A percentile compares a stretch with the other conserved stretches of the same genome.
Conservation (phyloP, 2,797 vertebrate species). For the Picus viridis region DNA sequence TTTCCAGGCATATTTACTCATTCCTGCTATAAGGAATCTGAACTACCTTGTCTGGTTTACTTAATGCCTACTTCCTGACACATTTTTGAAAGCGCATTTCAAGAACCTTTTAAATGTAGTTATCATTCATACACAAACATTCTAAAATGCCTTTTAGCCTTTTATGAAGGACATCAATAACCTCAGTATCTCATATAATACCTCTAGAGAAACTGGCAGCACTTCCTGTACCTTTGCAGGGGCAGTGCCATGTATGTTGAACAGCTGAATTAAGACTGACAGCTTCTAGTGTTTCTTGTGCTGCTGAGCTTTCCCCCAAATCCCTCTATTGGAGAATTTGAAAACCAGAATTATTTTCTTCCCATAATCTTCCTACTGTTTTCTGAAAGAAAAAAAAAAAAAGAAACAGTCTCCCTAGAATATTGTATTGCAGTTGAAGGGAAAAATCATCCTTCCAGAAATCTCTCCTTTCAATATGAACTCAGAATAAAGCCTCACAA, state of each 20-base stretch:
- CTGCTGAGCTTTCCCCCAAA: not conserved
- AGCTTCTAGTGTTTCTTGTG: not conserved
- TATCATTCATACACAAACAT: not conserved
- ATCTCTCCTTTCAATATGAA: not conserved
- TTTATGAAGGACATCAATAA: not conserved
- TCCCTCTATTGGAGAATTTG: not conserved
- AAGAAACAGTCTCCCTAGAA: not conserved
- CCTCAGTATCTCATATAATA: not conserved
- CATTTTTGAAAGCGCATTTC: not conserved
- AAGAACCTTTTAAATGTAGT: not conserved
- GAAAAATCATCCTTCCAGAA: not conserved
- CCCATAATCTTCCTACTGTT: not conserved
- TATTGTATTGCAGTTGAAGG: not conserved
- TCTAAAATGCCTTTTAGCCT: not conserved
- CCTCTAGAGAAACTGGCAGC: not conserved
- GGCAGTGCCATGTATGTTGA: not conserved
- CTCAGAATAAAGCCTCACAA: not conserved
- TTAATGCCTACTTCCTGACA: not conserved
- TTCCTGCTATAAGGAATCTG: not conserved
- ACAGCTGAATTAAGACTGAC: not conserved
- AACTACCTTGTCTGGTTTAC: not conserved
- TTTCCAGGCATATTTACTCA: not conserved
- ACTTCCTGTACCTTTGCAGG: not conserved
- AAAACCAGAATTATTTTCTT: not conserved
- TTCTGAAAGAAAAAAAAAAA: constrained; percentile 20